A percentile compares a stretch with the other conserved stretches of the same genome.
Evolutionary conservation across 23 tunicate genomes (phyloP).

Genomic region (Oikopleura albicans): DNA sequence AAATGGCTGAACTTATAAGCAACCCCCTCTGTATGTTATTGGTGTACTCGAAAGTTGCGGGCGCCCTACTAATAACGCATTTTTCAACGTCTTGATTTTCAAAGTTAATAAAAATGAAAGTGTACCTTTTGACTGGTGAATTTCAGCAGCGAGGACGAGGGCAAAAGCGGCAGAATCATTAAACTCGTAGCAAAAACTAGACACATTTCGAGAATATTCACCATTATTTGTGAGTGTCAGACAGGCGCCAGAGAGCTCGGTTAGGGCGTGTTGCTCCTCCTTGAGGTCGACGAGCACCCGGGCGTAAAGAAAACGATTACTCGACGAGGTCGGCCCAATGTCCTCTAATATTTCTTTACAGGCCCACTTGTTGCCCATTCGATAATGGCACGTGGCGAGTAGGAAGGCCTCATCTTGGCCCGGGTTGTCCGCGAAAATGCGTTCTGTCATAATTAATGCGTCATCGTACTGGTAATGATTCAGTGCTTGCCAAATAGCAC

Average conservation of each 20-base stretch:
- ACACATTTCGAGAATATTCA: background rate
- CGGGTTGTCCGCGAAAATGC: slow-evolving; percentile 42
- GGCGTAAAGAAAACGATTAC: background rate
- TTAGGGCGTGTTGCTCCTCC: background rate
- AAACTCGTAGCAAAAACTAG: slow-evolving; percentile 34
- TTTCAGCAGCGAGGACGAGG: slow-evolving; percentile 36
- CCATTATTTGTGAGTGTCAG: background rate
- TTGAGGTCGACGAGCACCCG: background rate
- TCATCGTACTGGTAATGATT: slow-evolving; percentile 73
- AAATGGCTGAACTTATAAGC: no score
- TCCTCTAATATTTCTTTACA: background rate
- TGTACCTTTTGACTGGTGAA: slow-evolving; percentile 49
- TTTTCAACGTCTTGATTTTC: no score
- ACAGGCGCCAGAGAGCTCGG: background rate
- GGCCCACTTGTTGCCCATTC: background rate
- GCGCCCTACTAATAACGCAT: no score
- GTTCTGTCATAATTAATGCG: slow-evolving; percentile 72
- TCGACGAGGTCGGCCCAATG: background rate
- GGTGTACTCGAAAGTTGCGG: no score
- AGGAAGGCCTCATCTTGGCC: slow-evolving; percentile 1
- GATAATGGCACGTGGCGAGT: background rate
- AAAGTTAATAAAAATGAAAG: no score
- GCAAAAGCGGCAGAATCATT: slow-evolving; percentile 75
- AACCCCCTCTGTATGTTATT: no score
- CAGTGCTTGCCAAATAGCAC: slow-evolving; percentile 49